Conservation (phyloP, 2,888 invertebrate species). For the Ernsta delagoae region DNA sequence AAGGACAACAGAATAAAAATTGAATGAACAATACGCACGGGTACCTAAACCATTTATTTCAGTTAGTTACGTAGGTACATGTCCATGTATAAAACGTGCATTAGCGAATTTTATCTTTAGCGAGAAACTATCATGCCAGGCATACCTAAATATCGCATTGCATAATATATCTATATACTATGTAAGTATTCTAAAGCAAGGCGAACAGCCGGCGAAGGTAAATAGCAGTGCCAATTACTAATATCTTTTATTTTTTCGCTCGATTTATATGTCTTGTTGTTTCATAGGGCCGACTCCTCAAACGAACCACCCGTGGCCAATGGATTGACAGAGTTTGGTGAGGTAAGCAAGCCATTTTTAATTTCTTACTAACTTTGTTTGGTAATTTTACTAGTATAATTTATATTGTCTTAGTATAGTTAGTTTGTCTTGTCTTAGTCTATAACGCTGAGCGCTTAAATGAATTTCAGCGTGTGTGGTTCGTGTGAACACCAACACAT, state of each 20-base stretch:
- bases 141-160: background rate
- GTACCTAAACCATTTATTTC: too few relatives aligned
- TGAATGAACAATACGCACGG: too few relatives aligned
- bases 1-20: too few relatives aligned
- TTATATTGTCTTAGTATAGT: too few relatives aligned
- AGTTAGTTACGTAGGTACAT: too few relatives aligned
- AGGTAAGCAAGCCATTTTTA: slow-evolving; percentile 63
- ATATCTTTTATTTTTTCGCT: slow-evolving; percentile 48
- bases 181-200: slow-evolving; percentile 32
- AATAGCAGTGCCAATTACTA: slow-evolving; percentile 22
- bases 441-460: too few relatives aligned
- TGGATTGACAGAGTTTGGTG: slow-evolving; percentile 81
- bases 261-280: slow-evolving; percentile 67
- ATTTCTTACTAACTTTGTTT: background rate
- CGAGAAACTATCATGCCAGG: background rate
- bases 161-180: background rate
- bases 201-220: slow-evolving; percentile 43
- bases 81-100: too few relatives aligned
- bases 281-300: slow-evolving; percentile 82
- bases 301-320: slow-evolving; percentile 76
- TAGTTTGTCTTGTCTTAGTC: too few relatives aligned
- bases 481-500: too few relatives aligned
- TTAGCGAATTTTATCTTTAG: slow-evolving; percentile 1
- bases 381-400: too few relatives aligned
- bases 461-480: too few relatives aligned